phyloP scores from a whole-genome alignment of 2,888 invertebrate genomes.

The Melanostoma mellinum region DNA sequence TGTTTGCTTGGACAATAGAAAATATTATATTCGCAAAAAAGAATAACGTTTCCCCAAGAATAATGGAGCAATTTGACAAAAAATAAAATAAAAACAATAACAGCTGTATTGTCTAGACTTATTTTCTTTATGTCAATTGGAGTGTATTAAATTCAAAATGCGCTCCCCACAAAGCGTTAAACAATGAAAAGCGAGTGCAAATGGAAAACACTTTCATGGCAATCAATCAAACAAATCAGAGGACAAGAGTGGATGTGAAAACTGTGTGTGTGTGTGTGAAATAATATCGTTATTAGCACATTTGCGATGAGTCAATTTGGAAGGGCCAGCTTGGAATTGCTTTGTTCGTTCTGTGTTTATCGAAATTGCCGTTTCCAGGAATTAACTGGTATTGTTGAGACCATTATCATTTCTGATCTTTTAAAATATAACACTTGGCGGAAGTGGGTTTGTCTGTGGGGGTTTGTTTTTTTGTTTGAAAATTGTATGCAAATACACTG shows the following conservation, averaged over 20 bases:
- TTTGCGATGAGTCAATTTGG: constrained; percentile 45
- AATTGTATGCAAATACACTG: no score
- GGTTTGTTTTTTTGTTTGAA: no score
- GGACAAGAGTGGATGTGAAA: no score
- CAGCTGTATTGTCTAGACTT: constrained; percentile 51
- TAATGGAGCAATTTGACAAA: constrained; percentile 17
- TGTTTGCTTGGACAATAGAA: constrained; percentile 5
- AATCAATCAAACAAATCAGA: constrained; percentile 59
- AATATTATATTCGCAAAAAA: constrained; percentile 2
- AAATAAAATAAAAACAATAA: constrained; percentile 29
- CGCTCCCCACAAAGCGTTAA: constrained; percentile 15
- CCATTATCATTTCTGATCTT: no score
- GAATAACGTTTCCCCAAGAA: constrained; percentile 8
- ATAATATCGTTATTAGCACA: constrained; percentile 15
- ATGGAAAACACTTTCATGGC: constrained; percentile 2
- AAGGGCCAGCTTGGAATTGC: constrained; percentile 24
- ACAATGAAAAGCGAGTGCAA: constrained; percentile 35
- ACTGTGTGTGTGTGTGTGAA: background rate
- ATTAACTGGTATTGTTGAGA: no score
- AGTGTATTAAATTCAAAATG: constrained; percentile 21
- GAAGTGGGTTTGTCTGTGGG: no score
- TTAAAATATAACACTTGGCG: no score
- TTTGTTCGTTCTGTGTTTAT: no score
- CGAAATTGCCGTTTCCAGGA: no score
- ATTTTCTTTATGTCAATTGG: constrained; percentile 8